Percentiles rank a stretch among this genome's conserved stretches.
Conservation (phyloP, 2,113 vertebrate species). For the Hypanus sabinus region DNA sequence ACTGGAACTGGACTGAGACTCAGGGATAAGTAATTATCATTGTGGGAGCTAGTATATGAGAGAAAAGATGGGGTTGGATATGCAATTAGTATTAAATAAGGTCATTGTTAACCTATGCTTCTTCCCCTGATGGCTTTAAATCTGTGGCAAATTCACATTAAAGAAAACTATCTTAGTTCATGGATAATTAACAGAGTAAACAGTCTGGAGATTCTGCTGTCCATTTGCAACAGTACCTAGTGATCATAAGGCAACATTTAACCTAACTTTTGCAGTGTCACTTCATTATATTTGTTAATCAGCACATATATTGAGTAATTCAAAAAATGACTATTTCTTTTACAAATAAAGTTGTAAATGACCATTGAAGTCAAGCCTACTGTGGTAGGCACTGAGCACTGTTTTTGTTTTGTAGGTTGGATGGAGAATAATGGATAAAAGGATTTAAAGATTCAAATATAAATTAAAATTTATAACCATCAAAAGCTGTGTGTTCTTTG, state of each 20-base stretch:
- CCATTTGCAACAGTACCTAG: neutral
- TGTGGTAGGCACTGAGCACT: neutral
- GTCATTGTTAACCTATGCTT: neutral
- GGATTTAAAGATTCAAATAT: neutral
- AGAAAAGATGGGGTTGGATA: neutral
- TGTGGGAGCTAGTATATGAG: neutral
- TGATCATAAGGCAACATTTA: neutral
- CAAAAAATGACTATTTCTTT: neutral
- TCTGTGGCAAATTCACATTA: neutral
- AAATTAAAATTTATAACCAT: neutral
- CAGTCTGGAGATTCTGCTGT: neutral
- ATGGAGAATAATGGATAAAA: neutral
- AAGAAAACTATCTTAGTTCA: constrained; percentile 8
- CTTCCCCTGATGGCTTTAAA: neutral
- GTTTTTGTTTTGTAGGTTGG: neutral
- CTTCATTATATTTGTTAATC: neutral
- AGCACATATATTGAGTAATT: neutral
- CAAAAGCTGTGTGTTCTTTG: neutral
- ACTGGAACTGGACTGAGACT: neutral
- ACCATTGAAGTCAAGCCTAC: neutral
- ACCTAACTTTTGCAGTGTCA: neutral
- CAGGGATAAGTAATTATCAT: neutral
- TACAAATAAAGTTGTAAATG: neutral
- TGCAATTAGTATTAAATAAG: neutral
- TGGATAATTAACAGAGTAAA: neutral